Conservation (phyloP, 2,113 vertebrate genomes). For the Rhabdomys dilectus region DNA sequence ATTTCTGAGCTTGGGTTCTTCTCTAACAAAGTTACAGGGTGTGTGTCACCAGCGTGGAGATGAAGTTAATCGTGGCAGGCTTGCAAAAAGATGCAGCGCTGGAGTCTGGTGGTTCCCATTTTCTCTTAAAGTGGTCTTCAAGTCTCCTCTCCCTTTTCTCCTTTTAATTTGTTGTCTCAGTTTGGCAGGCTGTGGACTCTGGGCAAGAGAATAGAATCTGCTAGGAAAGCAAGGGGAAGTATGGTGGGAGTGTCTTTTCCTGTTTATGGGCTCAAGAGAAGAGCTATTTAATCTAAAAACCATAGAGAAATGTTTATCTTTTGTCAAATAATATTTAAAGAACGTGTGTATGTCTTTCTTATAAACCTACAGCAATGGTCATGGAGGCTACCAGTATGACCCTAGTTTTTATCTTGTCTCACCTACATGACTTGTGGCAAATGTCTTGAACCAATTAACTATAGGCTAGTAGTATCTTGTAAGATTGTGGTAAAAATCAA, state of each 20-base stretch:
- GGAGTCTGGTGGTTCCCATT: background rate
- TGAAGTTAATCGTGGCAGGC: background rate
- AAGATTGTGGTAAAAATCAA: background rate
- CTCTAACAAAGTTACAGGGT: slow-evolving; percentile 32
- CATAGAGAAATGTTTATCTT: background rate
- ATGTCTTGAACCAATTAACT: background rate
- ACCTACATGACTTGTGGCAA: background rate
- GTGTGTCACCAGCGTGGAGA: background rate
- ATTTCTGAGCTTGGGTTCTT: slow-evolving; percentile 74
- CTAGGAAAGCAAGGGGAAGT: background rate
- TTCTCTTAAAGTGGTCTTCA: slow-evolving; percentile 11
- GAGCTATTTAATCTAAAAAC: background rate
- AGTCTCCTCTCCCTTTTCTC: background rate
- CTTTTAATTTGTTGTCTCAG: background rate
- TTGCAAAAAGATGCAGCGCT: slow-evolving; percentile 12
- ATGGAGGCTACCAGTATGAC: background rate
- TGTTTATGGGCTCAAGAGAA: background rate
- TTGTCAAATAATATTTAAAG: background rate
- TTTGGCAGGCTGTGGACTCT: background rate
- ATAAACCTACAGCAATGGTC: background rate
- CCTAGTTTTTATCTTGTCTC: slow-evolving; percentile 1
- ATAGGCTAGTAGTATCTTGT: background rate
- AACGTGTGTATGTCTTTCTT: background rate
- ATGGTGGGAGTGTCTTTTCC: background rate
- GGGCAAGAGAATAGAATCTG: background rate